Evolutionary conservation across 2,888 invertebrate genomes (phyloP), one percentile per base, ranked within the genome.

Genomic region (Standfussiana lucernea): DNA sequence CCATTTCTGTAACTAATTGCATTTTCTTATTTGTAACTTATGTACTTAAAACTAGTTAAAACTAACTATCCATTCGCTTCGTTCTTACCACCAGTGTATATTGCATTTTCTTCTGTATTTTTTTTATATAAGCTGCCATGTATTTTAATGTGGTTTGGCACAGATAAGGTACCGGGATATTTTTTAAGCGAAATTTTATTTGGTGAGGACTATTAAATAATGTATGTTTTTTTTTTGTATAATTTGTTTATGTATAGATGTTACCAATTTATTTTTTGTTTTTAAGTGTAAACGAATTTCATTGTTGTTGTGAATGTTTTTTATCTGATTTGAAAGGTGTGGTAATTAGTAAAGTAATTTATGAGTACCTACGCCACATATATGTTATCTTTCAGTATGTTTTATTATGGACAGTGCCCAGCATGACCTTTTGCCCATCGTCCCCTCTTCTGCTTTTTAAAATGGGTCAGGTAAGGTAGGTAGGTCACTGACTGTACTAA

Each of bases 251-350:
- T 79, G 73, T 86, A 73, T 82, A 79, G 66, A 74, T 72, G 82
- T 87, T 88, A 88, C 80, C 80, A 79, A 79, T 82, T 68, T 80
- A 61, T 77, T 64, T 40, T 64, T 78, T n/a, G n/a, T 66, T 80
- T 72, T 68, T 18, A 76, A 84, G 61, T 84, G 15, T 80, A 56
- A 84, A 80, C 64, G 67, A 80, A 80, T 77, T 80, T 84, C 72
- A 77, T 75, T 85, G 89, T 87, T 81, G 73, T 88, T 87, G 87
- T 88, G 87, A 88, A 87, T 88, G 85, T 88, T 88, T 80, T 72
- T 82, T 73, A 67, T 13, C 74, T 70, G 47, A 64, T 78, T 64
- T 61, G 0, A 37, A 71, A 28, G 45, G 59, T 59, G 70, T 24
- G 32, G 40, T 64, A n/a, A n/a, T n/a, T n/a, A n/a, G n/a, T n/a